phyloP scores from a whole-genome alignment of 2,113 vertebrate genomes.

The Marmota monax region DNA sequence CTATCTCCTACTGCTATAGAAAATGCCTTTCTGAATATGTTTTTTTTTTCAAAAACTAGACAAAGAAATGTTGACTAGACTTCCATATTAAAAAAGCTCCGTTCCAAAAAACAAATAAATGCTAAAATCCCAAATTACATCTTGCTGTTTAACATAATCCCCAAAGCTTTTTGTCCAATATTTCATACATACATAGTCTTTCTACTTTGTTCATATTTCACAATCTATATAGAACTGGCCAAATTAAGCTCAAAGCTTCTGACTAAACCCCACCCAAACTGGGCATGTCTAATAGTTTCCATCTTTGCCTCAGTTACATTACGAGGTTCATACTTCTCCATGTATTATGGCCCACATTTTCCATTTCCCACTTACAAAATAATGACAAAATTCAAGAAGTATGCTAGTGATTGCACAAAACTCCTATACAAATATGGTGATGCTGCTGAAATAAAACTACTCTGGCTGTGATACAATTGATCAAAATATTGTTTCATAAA shows the following conservation, averaged over 20 bases:
- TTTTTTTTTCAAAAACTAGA: neutral
- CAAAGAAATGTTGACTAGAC: slow-evolving; percentile 39
- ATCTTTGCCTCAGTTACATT: slow-evolving; percentile 5
- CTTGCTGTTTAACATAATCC: slow-evolving; percentile 33
- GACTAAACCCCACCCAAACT: neutral
- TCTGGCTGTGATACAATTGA: neutral
- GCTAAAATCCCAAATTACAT: slow-evolving; percentile 44
- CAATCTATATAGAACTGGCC: neutral
- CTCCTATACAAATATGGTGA: neutral
- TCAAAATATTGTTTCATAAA: neutral
- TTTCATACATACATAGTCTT: neutral
- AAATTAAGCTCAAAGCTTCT: slow-evolving; percentile 19
- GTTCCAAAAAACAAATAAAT: slow-evolving; percentile 34
- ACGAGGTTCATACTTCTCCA: slow-evolving; percentile 18
- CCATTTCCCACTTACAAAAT: slow-evolving; percentile 43
- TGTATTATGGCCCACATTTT: neutral
- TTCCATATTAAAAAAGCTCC: slow-evolving; percentile 40
- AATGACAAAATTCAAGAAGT: slow-evolving; percentile 35
- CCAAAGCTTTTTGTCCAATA: neutral
- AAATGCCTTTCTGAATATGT: slow-evolving; percentile 49
- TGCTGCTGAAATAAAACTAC: slow-evolving; percentile 43
- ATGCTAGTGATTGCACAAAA: neutral
- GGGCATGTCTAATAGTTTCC: neutral
- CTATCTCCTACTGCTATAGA: neutral
- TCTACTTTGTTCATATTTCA: slow-evolving; percentile 16